Base-by-base conservation (phyloP, 1,140 invertebrate genomes). In the Phocides pigmalion region DNA sequence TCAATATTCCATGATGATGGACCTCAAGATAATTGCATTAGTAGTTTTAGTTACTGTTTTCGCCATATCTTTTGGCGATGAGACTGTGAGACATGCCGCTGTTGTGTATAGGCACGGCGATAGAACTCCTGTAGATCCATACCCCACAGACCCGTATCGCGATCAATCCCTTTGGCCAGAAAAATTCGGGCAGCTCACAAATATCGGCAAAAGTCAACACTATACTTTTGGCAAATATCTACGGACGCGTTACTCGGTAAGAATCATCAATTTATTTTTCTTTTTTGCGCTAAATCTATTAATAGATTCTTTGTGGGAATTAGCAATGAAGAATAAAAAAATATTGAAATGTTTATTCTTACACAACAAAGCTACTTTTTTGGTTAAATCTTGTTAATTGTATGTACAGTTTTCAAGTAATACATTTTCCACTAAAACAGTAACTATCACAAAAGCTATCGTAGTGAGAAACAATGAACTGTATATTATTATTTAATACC, bases 51-150 rank as follows among this genome's bases (percentile, higher is more conserved):
- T 59, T 32, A 35, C 15, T 11, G 14, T 28, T 9, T 5, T 59
- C 15, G 41, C 9, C 5, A 46, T 17, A 19, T 19, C 14, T 2
- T 51, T 66, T 19, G 65, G 66, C 9, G 75, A 76, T 9, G 68
- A 74, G 39, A 74, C 51, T 2, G 58, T 88, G 4, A 80, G 77
- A 63, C 89, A 79, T 79, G 86, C 81, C 5, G 86, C 81, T 14
- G 62, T 92, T 91, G 73, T 97, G 15, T 96, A 92, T 81, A 92
- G 97, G 59, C 97, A 98, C 93, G 97, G 97, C 20, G 97, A 97
- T 78, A 92, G 97, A 67, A 96, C 95, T 17, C 96, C 97, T 0
- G 87, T 96, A 2, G 78, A 93, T 44, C 87, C 94, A 0, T 98
- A 97, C 82, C 95, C 96, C 0, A 96, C 89, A 17, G 97, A 98